Base-by-base conservation (phyloP, 2,888 invertebrate species). In the Sinotaia quadrata region DNA sequence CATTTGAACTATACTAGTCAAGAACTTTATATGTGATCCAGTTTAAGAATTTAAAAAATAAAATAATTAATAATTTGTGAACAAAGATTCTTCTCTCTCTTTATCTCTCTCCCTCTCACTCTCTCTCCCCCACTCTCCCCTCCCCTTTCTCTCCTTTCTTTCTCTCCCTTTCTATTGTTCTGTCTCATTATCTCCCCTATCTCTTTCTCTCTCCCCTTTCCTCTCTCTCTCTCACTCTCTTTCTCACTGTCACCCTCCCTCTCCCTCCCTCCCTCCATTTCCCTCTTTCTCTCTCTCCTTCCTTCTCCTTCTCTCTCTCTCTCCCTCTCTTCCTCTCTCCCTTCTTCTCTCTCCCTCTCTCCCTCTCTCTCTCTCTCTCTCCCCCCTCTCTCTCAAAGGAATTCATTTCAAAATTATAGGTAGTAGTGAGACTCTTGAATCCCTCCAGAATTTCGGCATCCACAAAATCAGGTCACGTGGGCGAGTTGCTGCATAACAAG, bases 161-260 rank as follows among this genome's bases (percentile, higher is more conserved):
- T 8, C 31, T 56, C 27, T 8, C n/a, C 7, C 10, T 56, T 31
- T 27, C 31, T 31, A 4, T 56, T 56, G 29, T 56, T 56, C 27
- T 56, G 24, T 31, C 31, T 56, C 56, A 29, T 56, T 31, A 29
- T 56, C 56, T 56, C 31, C 56, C 31, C 31, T 31, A 29, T 56
- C 56, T 56, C 31, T 21, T 51, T 51, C 52, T 51, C 21, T 21
- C 21, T 51, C 52, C 15, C 15, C 44, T 27, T 44, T 27, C 44
- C 44, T 44, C n/a, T 44, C 60, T 60, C n/a, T 36, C 36, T 57
- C 57, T 57, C 36, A 24, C 36, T 57, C 21, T 57, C 36, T 36
- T 31, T 57, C 57, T 57, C 15, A 24, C 36, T 57, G 12, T 57
- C 36, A 24, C 36, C 34, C 57, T 57, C 36, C 31, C n/a, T 57